Evolutionary conservation across 1,140 invertebrate genomes (phyloP).

Genomic region (Anthonomus grandis): DNA sequence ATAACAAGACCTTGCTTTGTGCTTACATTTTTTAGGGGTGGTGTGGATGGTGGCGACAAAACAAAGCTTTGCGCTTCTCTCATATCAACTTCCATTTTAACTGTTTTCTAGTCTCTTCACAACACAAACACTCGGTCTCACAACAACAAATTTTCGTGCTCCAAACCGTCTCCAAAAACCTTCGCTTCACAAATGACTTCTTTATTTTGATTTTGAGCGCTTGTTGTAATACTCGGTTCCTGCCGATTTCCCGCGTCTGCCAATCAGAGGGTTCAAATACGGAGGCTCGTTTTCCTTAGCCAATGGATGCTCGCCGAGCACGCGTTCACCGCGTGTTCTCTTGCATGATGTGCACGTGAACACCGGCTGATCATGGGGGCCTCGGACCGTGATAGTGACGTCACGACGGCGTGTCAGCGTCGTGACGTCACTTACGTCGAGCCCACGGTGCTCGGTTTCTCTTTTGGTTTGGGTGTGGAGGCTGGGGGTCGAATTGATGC

Average conservation of each 20-base stretch:
- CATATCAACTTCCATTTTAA: background rate
- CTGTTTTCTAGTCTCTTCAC: background rate
- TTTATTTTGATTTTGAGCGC: conserved; percentile 34
- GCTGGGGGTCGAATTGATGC: no score
- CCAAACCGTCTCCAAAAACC: background rate
- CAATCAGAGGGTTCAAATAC: conserved; percentile 52
- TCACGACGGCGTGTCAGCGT: conserved; percentile 53
- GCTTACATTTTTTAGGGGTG: conserved; percentile 57
- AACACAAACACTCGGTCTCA: background rate
- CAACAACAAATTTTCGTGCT: background rate
- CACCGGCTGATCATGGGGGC: conserved; percentile 51
- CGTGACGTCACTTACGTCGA: conserved; percentile 46
- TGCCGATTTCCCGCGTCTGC: conserved; percentile 36
- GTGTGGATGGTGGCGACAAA: conserved; percentile 59
- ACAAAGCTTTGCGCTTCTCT: conserved; percentile 25
- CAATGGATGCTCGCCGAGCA: conserved; percentile 50
- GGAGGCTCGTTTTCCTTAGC: conserved; percentile 50
- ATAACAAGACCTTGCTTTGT: no score
- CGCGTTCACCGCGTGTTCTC: conserved; percentile 52
- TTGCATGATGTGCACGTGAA: conserved; percentile 59
- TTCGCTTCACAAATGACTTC: conserved; percentile 31
- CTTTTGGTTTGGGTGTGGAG: no score
- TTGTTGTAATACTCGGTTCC: conserved; percentile 38
- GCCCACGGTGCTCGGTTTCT: conserved; percentile 29
- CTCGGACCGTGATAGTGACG: conserved; percentile 50